phyloP scores from a whole-genome alignment of 2,888 invertebrate species.

The Thera britannica region DNA sequence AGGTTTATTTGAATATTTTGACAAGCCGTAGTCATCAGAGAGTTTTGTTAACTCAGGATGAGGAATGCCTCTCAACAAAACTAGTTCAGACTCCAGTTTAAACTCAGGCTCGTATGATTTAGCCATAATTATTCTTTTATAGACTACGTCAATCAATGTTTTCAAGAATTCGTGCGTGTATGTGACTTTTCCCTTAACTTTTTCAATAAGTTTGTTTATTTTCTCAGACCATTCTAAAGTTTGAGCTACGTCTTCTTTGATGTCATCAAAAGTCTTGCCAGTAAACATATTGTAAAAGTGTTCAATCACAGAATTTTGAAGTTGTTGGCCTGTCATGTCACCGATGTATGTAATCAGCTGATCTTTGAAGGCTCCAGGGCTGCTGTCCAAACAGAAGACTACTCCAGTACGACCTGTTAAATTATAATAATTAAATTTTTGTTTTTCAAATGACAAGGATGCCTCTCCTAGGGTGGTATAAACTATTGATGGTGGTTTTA shows the following conservation, averaged over 20 bases:
- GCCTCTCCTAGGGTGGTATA: neutral
- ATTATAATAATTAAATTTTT: neutral
- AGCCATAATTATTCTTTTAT: conserved; percentile 47
- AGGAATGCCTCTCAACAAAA: conserved; percentile 33
- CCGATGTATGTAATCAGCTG: conserved; percentile 51
- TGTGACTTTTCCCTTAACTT: too few relatives aligned
- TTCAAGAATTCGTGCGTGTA: conserved; percentile 38
- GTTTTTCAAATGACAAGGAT: neutral
- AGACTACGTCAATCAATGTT: conserved; percentile 40
- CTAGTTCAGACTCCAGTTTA: conserved; percentile 49
- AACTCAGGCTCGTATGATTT: conserved; percentile 47
- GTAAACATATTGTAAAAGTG: too few relatives aligned
- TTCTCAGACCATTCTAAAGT: too few relatives aligned
- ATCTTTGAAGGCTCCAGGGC: conserved; percentile 50
- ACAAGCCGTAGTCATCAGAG: conserved; percentile 49
- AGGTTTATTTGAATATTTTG: conserved; percentile 45
- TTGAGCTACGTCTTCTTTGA: too few relatives aligned
- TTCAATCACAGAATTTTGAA: conserved; percentile 36
- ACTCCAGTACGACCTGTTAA: conserved; percentile 38
- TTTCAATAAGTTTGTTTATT: too few relatives aligned
- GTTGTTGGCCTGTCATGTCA: conserved; percentile 42
- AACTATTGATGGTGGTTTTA: too few relatives aligned
- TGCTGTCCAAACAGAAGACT: conserved; percentile 56
- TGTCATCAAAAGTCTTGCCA: too few relatives aligned
- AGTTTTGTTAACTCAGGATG: conserved; percentile 21